A percentile compares a stretch with the other conserved stretches of the same genome.
These are phyloP conservation scores for Rhagologus leucostigma DNA, from an alignment of 2,113 vertebrate species.

Conservation along the genomic window DNA sequence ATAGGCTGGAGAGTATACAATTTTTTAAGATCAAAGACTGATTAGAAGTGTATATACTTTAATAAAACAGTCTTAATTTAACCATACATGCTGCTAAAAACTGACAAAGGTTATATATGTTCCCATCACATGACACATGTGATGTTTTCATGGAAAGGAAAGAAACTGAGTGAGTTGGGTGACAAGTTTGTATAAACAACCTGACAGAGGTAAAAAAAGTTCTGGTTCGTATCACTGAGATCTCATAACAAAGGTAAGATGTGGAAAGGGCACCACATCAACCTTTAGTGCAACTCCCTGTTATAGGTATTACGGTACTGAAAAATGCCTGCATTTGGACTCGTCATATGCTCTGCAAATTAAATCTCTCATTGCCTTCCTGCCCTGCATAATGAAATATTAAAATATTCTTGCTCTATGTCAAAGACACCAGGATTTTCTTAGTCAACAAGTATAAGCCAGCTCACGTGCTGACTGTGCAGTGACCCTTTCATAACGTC, in stretches of 20 bases:
- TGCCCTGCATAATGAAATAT: not conserved
- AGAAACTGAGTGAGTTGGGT: not conserved
- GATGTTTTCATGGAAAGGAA: not conserved
- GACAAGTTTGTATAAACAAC: not conserved
- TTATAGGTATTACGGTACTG: not conserved
- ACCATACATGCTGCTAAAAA: not conserved
- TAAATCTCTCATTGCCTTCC: not conserved
- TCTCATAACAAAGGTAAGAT: not conserved
- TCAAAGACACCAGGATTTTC: conserved; percentile 17
- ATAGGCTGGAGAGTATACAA: not conserved
- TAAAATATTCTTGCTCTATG: not conserved
- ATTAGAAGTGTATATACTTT: not conserved
- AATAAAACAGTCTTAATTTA: not conserved
- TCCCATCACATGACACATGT: not conserved
- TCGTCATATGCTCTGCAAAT: not conserved
- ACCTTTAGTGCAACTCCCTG: not conserved
- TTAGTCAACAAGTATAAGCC: conserved; percentile 18
- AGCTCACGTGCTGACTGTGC: conserved; percentile 1
- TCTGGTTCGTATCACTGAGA: not conserved
- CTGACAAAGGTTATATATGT: not conserved
- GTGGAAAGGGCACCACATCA: rapidly evolving
- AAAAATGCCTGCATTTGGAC: not conserved
- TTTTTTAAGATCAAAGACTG: not conserved
- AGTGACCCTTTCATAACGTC: conserved; percentile 13
- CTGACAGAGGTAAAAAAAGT: not conserved